Evolutionary conservation across 1,140 invertebrate genomes (phyloP).

Genomic region (Danaus melanippus): DNA sequence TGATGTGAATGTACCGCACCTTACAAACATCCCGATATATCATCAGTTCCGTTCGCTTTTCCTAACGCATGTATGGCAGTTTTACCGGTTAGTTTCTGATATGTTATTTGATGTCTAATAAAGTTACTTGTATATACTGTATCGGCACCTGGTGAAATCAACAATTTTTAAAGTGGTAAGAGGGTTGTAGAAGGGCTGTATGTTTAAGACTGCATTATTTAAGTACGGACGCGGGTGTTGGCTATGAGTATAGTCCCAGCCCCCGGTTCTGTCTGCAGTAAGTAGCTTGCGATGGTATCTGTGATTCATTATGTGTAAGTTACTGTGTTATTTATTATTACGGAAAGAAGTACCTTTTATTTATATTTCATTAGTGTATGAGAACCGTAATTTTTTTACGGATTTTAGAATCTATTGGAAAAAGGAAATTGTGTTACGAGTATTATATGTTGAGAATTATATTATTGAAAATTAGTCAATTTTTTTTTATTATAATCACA

Average conservation of each 20-base stretch:
- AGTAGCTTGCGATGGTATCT: slow-evolving; percentile 59
- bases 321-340: slow-evolving; percentile 52
- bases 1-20: slow-evolving; percentile 18
- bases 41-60: slow-evolving; percentile 35
- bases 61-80: slow-evolving; percentile 43
- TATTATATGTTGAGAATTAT: too few relatives aligned
- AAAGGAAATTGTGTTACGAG: too few relatives aligned
- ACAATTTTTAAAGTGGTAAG: background rate
- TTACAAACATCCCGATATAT: slow-evolving; percentile 35
- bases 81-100: slow-evolving; percentile 5
- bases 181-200: slow-evolving; percentile 43
- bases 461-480: background rate
- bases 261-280: slow-evolving; percentile 15
- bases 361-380: background rate
- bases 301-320: slow-evolving; percentile 59
- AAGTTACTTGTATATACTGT: slow-evolving; percentile 27
- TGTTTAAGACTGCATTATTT: slow-evolving; percentile 61
- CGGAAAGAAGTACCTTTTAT: slow-evolving; percentile 21
- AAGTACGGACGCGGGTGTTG: slow-evolving; percentile 25
- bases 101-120: slow-evolving; percentile 2
- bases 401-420: too few relatives aligned
- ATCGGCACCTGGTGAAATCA: too few relatives aligned
- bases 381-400: too few relatives aligned
- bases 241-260: slow-evolving; percentile 13
- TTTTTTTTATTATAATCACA: slow-evolving; percentile 1